Evolutionary conservation across 2,888 invertebrate species (phyloP).

Genomic region (Lumbricus terrestris): DNA sequence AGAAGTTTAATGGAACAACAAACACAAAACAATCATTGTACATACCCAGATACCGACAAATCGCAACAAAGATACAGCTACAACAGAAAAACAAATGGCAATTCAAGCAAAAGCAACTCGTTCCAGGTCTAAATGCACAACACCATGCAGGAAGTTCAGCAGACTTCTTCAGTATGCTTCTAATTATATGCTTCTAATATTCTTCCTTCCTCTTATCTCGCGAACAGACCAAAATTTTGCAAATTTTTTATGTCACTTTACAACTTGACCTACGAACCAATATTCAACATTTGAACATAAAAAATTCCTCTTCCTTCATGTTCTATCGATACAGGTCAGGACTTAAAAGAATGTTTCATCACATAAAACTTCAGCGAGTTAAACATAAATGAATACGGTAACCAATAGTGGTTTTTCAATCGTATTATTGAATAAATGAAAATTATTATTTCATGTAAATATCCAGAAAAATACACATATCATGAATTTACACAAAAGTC

Average conservation of each 20-base stretch:
- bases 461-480: too few species aligned
- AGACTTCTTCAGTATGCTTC: not conserved
- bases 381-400: too few species aligned
- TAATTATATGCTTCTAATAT: too few species aligned
- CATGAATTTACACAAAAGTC: too few species aligned
- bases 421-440: too few species aligned
- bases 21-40: not conserved
- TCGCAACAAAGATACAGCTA: not conserved
- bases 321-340: not conserved
- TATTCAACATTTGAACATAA: too few species aligned
- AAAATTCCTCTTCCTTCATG: not conserved
- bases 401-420: too few species aligned
- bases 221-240: not conserved
- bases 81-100: not conserved
- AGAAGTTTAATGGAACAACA: not conserved
- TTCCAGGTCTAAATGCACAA: not conserved
- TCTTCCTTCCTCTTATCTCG: not conserved
- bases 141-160: not conserved
- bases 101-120: not conserved
- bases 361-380: not conserved
- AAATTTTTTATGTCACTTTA: not conserved
- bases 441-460: too few species aligned
- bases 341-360: not conserved
- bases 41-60: not conserved
- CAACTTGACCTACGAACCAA: not conserved